phyloP scores from a whole-genome alignment of 2,797 vertebrate genomes.

The Ammospiza maritima region DNA sequence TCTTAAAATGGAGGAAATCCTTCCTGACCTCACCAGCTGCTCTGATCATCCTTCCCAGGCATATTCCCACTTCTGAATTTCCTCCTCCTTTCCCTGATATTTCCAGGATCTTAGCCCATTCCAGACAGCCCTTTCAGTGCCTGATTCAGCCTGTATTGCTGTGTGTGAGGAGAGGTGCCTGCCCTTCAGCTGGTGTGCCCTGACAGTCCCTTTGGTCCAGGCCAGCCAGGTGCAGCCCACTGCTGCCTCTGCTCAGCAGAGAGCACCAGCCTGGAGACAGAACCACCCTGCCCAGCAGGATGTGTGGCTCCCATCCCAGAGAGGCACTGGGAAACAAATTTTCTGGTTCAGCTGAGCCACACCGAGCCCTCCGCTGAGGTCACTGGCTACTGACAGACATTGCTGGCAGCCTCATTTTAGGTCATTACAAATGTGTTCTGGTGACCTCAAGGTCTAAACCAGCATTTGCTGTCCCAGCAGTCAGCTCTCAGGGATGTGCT shows the following conservation, averaged over 20 bases:
- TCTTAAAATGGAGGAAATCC: not conserved
- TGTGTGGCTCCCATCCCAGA: not conserved
- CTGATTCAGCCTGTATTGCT: not conserved
- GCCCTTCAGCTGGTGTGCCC: not conserved
- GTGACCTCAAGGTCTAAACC: not conserved
- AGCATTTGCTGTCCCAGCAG: not conserved
- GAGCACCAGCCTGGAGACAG: not conserved
- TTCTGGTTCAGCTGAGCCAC: not conserved
- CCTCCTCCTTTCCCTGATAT: not conserved
- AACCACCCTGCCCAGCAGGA: not conserved
- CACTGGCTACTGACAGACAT: not conserved
- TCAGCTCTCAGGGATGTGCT: not conserved
- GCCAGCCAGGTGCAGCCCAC: not conserved
- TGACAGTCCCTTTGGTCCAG: fast-evolving
- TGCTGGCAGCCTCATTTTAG: not conserved
- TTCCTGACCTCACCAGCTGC: not conserved
- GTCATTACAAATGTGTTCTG: not conserved
- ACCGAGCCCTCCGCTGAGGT: not conserved
- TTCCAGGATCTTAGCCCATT: not conserved
- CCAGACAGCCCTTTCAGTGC: not conserved
- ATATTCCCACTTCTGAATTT: not conserved
- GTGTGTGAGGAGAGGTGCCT: not conserved
- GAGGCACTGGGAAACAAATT: not conserved
- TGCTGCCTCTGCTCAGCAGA: not conserved
- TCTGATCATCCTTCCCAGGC: not conserved